These are phyloP conservation scores for Zootermopsis nevadensis DNA, from an alignment of 2,888 invertebrate species.

Conservation along the genomic window DNA sequence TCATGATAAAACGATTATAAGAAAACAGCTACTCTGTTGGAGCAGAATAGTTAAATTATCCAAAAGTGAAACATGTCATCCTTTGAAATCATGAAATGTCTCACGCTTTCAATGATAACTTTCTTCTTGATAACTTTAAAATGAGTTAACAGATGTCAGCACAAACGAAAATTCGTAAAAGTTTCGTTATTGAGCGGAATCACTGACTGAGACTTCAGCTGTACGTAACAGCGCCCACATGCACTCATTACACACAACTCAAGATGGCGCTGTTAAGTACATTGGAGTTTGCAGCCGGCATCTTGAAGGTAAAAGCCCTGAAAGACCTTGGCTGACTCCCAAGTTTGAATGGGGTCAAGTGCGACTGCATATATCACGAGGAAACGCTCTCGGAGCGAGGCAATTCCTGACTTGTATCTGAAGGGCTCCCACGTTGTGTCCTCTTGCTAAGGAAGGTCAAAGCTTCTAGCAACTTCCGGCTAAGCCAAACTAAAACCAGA, in stretches of 20 bases:
- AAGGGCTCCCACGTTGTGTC: neutral
- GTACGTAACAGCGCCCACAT: neutral
- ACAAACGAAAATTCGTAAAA: too few relatives aligned
- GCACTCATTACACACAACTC: too few relatives aligned
- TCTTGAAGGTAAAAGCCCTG: neutral
- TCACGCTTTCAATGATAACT: too few relatives aligned
- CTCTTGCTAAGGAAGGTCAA: neutral
- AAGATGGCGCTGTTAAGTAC: conserved; percentile 19
- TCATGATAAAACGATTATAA: too few relatives aligned
- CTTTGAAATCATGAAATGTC: too few relatives aligned
- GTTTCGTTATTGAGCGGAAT: too few relatives aligned
- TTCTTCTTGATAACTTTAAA: too few relatives aligned
- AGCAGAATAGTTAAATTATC: too few relatives aligned
- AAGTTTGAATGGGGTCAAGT: conserved; percentile 36
- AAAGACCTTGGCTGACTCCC: conserved; percentile 34
- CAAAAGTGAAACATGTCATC: too few relatives aligned
- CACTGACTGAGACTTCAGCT: neutral
- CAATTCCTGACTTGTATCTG: neutral
- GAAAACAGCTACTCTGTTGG: too few relatives aligned
- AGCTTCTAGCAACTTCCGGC: conserved; percentile 3
- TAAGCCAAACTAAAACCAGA: neutral
- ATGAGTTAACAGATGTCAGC: too few relatives aligned
- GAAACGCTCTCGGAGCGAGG: neutral
- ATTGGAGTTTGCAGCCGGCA: conserved; percentile 12
- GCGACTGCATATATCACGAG: conserved; percentile 18